Base-by-base conservation (phyloP, 2,797 vertebrate species). In the Propithecus deckenii region DNA sequence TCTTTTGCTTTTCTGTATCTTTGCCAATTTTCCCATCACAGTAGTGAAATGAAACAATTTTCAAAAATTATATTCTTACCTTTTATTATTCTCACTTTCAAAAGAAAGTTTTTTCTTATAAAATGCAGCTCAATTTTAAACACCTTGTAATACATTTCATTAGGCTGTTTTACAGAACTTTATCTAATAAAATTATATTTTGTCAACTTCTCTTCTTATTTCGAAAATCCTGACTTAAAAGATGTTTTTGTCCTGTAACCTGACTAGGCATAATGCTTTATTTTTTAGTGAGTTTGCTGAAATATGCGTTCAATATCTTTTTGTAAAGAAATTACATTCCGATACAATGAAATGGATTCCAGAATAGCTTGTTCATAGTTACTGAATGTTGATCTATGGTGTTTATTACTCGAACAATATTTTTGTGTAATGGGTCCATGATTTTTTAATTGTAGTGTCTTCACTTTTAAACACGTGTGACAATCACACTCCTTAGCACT, bases 281-380 rank as follows among this genome's bases (percentile, higher is more conserved):
- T 91, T 63, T 86, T 52, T 91, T 35, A 86, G 5, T 86, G 75
- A 89, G 84, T 76, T 90, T 86, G 15, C 30, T 96, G 43, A 86
- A 80, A 87, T 71, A 80, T 65, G 0, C 89, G 2, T 63, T 67
- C 30, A 85, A 1, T 48, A 88, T 7, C 23, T 89, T 86, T 94
- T 28, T 59, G 4, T 52, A 85, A 69, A 86, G 7, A 30, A 5
- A 55, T 86, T 69, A 52, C 7, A 50, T 83, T 69, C 35, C 78
- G 32, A 13, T 65, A 13, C 65, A 65, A 65, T 81, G 35, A 88
- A 93, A 67, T 76, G 15, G 4, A 80, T 79, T 79, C 5, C 28
- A 88, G 50, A 71, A 67, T 71, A 91, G 8, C 17, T 88, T 93
- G 92, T 23, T 35, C 17, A 10, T 35, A 32, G 46, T 75, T 43